Base-by-base conservation (phyloP, 1,140 invertebrate species). In the Heliconius nattereri region DNA sequence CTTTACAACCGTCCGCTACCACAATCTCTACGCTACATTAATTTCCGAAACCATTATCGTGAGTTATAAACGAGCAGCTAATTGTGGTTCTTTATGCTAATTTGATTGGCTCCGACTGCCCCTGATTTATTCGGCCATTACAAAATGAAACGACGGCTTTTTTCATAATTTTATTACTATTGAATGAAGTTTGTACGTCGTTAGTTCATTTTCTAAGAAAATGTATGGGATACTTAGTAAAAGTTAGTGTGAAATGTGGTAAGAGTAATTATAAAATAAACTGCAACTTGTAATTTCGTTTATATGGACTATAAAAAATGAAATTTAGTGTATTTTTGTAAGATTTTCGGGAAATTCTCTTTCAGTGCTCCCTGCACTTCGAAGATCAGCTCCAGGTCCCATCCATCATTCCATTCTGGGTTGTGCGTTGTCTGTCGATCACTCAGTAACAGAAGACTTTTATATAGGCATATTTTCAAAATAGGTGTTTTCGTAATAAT, bases 1-100 rank as follows among this genome's bases (percentile, higher is more conserved):
- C 73, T 72, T 79, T 76, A 80, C 73, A 76, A 80, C 76, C 37
- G 77, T 52, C 78, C 73, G 81, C 54, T n/a, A 26, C 52, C 49
- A 26, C 75, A 78, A 82, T 82, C 77, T 82, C 77, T 82, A 71
- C 81, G 78, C 70, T 82, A 82, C 81, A 82, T 82, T 82, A 82
- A 82, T 82, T 82, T 76, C 75, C 75, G 71, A 76, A 79, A 79
- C 81, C 81, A 82, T 82, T 82, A 82, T 73, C 71, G 77, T 82
- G 54, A 23, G 73, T 71, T 76, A 79, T 79, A 79, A 79, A 79
- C 71, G 71, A 37, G 29, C 73, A 71, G 79, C 79, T 80, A 80
- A 80, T 80, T 80, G 71, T 80, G 74, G 66, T 80, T 80, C 79
- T 80, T 80, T 80, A 80, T 80, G 79, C 79, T 80, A 80, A 80